Base-by-base conservation (phyloP, 2,113 vertebrate species). In the Daboia siamensis region DNA sequence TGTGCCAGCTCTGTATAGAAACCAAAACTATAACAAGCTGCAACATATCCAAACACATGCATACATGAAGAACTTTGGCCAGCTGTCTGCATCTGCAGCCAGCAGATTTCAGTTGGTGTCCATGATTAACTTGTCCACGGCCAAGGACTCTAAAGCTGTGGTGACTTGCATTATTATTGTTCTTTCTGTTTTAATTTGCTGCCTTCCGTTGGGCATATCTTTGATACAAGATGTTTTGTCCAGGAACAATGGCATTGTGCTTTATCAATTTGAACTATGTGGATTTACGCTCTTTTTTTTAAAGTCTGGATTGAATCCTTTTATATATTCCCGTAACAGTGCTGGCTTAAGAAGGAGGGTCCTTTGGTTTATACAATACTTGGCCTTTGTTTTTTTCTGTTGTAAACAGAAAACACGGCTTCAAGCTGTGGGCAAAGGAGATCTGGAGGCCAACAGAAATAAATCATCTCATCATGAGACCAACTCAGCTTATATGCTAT, bases 381-480 rank as follows among this genome's bases (percentile, higher is more conserved):
- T 96, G 0, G 97, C 98, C 3, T 96, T 99, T n/a, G 97, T 97
- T 11, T 98, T 98, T 90, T 97, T 98, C 89, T 99, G 99, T 95
- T 99, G 99, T 97, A 98, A 98, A 96, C 98, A 99, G 92, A 99
- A 99, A 97, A 99, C 99, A 0, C 98, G 98, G 24, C 98, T 99
- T 86, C 98, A 97, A 17, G 99, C 98, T 5, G 91, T 99, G 97
- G 99, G 99, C 13, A 99, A 98, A 94, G 99, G 99, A 86, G 99
- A 98, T 97, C 97, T 99, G 3, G 98, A 99, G 92, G 98, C 98
- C 95, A 99, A 99, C 96, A 98, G 99, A 94, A 99, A 99, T 97
- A 99, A 99, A 94, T 99, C 99, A 0, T 99, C 99, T 23, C 99
- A 99, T 95, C 99, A 99, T 0, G 99, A 99, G 96, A 99, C 99